Evolutionary conservation across 2,888 invertebrate species (phyloP).

Genomic region (Hemithea aestivaria): DNA sequence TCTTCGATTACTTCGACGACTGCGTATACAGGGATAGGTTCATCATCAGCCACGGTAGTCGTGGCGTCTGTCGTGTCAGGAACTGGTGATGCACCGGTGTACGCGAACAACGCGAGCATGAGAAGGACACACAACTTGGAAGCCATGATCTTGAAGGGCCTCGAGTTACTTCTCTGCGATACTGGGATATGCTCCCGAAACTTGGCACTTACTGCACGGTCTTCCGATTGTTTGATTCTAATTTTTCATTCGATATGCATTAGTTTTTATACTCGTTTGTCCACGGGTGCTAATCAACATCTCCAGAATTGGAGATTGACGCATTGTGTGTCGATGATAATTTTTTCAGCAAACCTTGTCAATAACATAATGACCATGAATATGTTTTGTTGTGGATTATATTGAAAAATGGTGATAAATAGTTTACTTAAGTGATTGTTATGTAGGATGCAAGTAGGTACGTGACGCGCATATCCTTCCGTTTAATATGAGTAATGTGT

Average conservation of each 20-base stretch:
- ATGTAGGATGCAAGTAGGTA: conserved; percentile 23
- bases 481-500: conserved; percentile 33
- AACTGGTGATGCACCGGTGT: conserved; percentile 46
- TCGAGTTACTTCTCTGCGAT: conserved; percentile 51
- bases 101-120: conserved; percentile 45
- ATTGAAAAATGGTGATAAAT: conserved; percentile 44
- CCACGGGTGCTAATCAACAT: conserved; percentile 54
- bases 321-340: conserved; percentile 47
- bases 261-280: conserved; percentile 59
- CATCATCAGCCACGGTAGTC: conserved; percentile 36
- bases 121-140: conserved; percentile 48
- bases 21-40: conserved; percentile 36
- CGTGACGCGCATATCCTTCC: conserved; percentile 34
- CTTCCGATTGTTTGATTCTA: conserved; percentile 34
- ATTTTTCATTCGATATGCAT: conserved; percentile 26
- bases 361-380: conserved; percentile 71
- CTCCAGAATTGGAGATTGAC: conserved; percentile 64
- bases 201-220: conserved; percentile 33
- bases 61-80: conserved; percentile 35
- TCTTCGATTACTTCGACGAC: conserved; percentile 49
- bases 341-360: conserved; percentile 54
- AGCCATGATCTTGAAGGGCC: conserved; percentile 55
- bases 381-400: conserved; percentile 53
- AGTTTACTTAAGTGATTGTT: conserved; percentile 37
- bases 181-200: conserved; percentile 38